Conservation (phyloP, 53 echinoderm and acorn worm genomes). For the Stichopus horrens region DNA sequence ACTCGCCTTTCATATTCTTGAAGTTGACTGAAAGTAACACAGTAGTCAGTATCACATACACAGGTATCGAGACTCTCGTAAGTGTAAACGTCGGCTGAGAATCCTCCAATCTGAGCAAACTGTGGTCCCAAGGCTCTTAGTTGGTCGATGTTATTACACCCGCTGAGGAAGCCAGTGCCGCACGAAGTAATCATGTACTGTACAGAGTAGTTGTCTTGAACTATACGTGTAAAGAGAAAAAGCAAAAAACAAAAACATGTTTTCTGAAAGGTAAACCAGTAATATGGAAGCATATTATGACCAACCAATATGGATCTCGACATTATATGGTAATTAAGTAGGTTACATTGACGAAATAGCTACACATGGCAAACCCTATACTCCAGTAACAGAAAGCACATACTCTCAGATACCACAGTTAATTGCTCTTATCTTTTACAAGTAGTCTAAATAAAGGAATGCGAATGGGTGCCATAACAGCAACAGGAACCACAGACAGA, state of each 20-base stretch:
- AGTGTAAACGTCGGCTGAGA: not conserved
- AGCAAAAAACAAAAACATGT: no score
- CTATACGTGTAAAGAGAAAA: not conserved
- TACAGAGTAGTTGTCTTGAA: not conserved
- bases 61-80: slow-evolving; percentile 11
- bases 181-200: not conserved
- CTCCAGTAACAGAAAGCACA: no score
- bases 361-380: no score
- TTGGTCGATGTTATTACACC: not conserved
- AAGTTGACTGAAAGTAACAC: not conserved
- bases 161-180: not conserved
- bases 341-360: not conserved
- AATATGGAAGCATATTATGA: no score
- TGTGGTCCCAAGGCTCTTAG: not conserved
- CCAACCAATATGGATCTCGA: no score
- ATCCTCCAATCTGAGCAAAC: not conserved
- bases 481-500: no score
- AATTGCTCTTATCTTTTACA: no score
- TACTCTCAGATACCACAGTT: no score
- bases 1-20: not conserved
- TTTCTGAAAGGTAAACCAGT: no score
- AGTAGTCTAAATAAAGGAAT: no score
- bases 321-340: not conserved
- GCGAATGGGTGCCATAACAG: no score
- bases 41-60: slow-evolving; percentile 1